Percentiles rank a stretch among this genome's conserved stretches.
phyloP scores from a whole-genome alignment of 2,113 vertebrate species.

The Cyanoramphus novaezelandiae region DNA sequence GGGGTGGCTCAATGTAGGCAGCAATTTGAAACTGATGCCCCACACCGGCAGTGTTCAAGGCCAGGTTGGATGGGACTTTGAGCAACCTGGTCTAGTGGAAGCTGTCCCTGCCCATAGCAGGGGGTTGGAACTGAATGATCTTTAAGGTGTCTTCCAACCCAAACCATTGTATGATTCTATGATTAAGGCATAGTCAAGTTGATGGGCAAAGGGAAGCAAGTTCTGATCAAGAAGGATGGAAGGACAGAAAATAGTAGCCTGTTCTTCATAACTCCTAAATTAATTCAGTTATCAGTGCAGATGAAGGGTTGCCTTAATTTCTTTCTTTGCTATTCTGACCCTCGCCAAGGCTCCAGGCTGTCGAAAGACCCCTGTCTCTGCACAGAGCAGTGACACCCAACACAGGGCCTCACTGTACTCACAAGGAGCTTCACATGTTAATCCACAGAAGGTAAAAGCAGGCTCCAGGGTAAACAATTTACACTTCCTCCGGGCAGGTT shows the following conservation, averaged over 20 bases:
- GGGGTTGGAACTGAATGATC: background rate
- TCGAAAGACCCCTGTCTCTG: rapidly evolving
- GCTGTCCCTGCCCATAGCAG: background rate
- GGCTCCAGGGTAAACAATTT: background rate
- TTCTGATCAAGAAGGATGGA: rapidly evolving
- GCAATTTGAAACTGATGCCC: background rate
- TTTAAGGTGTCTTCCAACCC: background rate
- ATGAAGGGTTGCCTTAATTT: background rate
- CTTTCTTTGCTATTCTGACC: background rate
- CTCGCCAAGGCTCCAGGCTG: background rate
- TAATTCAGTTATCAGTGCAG: background rate
- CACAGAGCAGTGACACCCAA: background rate
- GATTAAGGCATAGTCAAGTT: background rate
- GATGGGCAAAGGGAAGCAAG: background rate
- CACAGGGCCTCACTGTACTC: background rate
- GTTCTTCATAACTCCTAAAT: background rate
- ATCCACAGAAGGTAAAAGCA: background rate
- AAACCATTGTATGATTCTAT: background rate
- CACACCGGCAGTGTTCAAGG: background rate
- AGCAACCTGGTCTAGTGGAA: background rate
- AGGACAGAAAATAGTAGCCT: background rate
- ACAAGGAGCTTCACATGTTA: background rate
- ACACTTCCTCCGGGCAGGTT: background rate
- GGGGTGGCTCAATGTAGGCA: background rate
- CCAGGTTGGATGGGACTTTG: background rate